phyloP scores from a whole-genome alignment of 2,113 vertebrate genomes.

The Gallinago media region DNA sequence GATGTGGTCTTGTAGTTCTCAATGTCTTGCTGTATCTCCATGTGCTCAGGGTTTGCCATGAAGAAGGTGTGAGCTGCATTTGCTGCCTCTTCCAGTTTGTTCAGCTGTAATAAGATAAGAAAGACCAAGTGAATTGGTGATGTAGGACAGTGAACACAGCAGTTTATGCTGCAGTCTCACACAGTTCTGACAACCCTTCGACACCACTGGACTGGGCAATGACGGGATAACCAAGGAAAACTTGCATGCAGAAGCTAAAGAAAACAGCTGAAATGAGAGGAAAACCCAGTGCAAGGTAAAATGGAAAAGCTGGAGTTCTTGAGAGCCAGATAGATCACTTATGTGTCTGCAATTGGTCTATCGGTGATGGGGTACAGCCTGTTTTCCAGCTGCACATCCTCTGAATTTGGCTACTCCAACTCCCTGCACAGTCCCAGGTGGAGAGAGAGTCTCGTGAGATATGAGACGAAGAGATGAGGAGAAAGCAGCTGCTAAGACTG shows the following conservation, averaged over 20 bases:
- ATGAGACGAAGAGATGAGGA: neutral
- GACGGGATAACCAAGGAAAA: neutral
- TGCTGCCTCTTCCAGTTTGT: slow-evolving; percentile 88
- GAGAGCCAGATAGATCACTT: neutral
- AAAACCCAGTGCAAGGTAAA: neutral
- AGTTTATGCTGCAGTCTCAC: neutral
- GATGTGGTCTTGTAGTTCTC: slow-evolving; percentile 86
- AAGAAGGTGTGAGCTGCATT: slow-evolving; percentile 96
- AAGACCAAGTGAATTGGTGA: neutral
- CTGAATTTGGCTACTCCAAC: neutral
- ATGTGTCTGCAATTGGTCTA: neutral
- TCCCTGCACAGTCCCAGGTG: neutral
- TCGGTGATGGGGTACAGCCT: neutral
- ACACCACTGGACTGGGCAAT: neutral
- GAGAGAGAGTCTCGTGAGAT: neutral
- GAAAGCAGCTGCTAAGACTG: neutral
- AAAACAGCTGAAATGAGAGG: neutral
- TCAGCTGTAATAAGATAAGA: slow-evolving; percentile 76
- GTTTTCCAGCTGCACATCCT: neutral
- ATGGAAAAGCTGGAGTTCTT: neutral
- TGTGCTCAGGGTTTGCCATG: slow-evolving; percentile 95
- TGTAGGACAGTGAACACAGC: neutral
- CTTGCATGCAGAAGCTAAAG: neutral
- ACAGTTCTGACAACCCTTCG: neutral
- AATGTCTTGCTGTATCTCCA: slow-evolving; percentile 90